These are phyloP conservation scores for Sarcophaga rosellei DNA, from an alignment of 2,888 invertebrate genomes.

Conservation along the genomic window DNA sequence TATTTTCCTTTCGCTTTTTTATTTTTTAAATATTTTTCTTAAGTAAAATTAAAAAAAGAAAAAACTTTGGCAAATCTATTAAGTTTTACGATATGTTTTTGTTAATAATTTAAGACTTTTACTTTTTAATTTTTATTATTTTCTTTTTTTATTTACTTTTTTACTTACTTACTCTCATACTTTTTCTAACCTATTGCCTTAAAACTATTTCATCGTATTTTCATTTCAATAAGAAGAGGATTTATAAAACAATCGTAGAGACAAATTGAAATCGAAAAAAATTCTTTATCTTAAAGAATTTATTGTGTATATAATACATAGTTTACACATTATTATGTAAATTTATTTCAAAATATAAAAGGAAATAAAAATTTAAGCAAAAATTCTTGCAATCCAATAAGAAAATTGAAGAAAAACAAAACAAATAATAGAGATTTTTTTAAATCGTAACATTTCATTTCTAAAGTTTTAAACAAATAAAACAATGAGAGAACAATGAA, in stretches of 20 bases:
- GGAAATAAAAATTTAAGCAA: too few relatives aligned
- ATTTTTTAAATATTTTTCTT: constrained; percentile 36
- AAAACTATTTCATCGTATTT: constrained; percentile 50
- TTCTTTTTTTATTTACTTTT: not conserved
- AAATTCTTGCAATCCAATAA: too few relatives aligned
- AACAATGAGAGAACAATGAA: too few relatives aligned
- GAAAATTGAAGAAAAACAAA: too few relatives aligned
- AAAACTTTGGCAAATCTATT: constrained; percentile 80
- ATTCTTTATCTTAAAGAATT: not conserved
- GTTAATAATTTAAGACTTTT: constrained; percentile 79
- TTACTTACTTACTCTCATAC: not conserved
- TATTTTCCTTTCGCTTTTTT: constrained; percentile 16
- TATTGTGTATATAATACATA: too few relatives aligned
- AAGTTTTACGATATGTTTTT: constrained; percentile 80
- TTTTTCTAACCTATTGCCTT: constrained; percentile 71
- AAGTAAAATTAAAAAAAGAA: constrained; percentile 72
- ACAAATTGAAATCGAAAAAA: constrained; percentile 7
- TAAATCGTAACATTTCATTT: too few relatives aligned
- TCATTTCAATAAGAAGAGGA: constrained; percentile 19
- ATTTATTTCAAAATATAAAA: too few relatives aligned
- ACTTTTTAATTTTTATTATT: constrained; percentile 63
- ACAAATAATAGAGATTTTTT: too few relatives aligned
- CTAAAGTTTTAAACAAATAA: too few relatives aligned
- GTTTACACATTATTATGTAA: too few relatives aligned
- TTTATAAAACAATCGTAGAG: constrained; percentile 48